Base-by-base conservation (phyloP, 2,113 vertebrate genomes). In the Aspiorhynchus laticeps region DNA sequence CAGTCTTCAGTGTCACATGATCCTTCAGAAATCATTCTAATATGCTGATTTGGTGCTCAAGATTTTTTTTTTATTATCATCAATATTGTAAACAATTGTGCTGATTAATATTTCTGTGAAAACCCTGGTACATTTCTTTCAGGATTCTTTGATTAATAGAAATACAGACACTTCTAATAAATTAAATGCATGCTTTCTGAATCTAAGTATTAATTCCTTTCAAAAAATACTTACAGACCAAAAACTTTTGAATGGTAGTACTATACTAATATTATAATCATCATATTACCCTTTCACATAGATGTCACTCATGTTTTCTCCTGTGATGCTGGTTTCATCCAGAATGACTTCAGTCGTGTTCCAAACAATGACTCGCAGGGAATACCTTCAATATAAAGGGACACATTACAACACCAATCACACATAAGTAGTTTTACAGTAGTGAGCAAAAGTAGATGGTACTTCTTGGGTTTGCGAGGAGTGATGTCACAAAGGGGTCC, bases 221-320 rank as follows among this genome's bases (percentile, higher is more conserved):
- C 8, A 53, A 7, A 53, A 21, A 7, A 17, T 53, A 53, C 21
- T 59, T 24, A 9, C 7, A 24, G 7, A 61, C 8, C 56, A 9
- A 3, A n/a, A 3, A 8, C 19, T 21, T 53, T 21, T 53, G 5
- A 56, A 56, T 21, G 53, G 2, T 56, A 56, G 2, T 21, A 53
- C 1, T 56, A 71, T 36, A 19, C 33, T 59, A 48, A 41, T 48
- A 48, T n/a, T 15, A 43, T 71, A 1, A 53, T 33, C 5, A 36
- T 5, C 41, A 14, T 4, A 91, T 86, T 93, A 99, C 98, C 98
- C 98, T 93, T 99, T 99, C 48, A 99, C 96, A 0, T 99, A 99
- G 93, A 99, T 98, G 92, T 99, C 98, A 31, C 97, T 99, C 98
- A 99, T 99, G 81, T 94, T 93, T 93, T 99, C 98, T 88, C 98